Conservation (phyloP, 2,113 vertebrate species). For the Dryoscopus gambensis region DNA sequence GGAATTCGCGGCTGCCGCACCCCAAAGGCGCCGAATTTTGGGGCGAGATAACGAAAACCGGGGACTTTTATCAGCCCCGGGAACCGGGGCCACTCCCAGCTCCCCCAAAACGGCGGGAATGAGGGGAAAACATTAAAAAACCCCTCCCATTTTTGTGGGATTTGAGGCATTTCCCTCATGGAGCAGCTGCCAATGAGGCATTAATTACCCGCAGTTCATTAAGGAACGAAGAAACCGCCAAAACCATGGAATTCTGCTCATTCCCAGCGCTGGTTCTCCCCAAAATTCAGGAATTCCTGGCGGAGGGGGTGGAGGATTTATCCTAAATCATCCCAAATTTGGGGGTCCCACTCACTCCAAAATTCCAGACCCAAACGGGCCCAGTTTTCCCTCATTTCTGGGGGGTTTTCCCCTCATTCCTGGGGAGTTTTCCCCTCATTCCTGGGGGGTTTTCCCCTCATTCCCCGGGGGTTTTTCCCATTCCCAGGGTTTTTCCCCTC, state of each 20-base stretch:
- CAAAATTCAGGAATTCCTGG: background rate
- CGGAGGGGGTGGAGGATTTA: background rate
- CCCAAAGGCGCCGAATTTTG: background rate
- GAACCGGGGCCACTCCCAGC: background rate
- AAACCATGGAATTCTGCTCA: background rate
- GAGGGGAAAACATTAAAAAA: background rate
- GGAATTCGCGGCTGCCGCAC: background rate
- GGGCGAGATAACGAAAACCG: background rate
- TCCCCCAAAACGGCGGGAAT: background rate
- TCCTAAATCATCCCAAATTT: background rate
- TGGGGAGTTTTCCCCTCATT: background rate
- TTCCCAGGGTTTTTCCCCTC: no score
- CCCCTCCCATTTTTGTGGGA: background rate
- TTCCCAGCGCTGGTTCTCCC: background rate
- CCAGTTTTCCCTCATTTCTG: background rate
- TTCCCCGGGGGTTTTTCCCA: background rate
- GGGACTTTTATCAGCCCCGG: background rate
- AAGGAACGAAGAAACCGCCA: fast-evolving
- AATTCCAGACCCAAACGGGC: background rate
- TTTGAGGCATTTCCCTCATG: background rate
- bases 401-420: background rate
- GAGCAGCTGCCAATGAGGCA: background rate
- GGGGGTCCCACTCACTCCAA: background rate
- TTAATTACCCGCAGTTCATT: background rate
- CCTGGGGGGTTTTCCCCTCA: no score